Percentiles rank a stretch among this genome's conserved stretches.
Conservation (phyloP, 1,140 invertebrate species). For the Dinoponera quadriceps region DNA sequence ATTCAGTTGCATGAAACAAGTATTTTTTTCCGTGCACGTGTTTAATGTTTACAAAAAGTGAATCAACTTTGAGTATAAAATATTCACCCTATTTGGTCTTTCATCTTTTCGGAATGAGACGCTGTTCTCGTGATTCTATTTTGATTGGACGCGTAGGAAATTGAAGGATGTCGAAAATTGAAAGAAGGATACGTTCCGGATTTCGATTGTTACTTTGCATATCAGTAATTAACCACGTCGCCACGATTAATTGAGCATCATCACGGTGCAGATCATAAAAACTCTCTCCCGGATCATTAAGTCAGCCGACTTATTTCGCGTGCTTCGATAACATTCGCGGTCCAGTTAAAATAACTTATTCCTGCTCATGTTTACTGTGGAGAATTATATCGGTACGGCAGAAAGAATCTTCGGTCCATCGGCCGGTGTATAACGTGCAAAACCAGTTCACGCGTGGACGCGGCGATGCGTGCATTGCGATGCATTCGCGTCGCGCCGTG, state of each 20-base stretch:
- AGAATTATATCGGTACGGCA: not conserved
- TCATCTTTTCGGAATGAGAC: too few relatives aligned
- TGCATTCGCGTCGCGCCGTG: conserved; percentile 22
- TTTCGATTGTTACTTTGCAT: too few relatives aligned
- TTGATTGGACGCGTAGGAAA: too few relatives aligned
- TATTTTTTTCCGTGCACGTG: too few relatives aligned
- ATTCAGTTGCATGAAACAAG: too few relatives aligned
- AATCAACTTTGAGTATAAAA: too few relatives aligned
- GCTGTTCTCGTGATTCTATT: too few relatives aligned
- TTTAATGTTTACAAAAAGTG: too few relatives aligned
- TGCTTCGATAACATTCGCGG: not conserved
- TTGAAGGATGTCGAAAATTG: too few relatives aligned
- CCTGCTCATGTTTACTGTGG: not conserved
- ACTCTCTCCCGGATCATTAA: not conserved
- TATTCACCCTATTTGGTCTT: too few relatives aligned
- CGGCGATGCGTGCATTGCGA: conserved; percentile 39
- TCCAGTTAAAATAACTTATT: not conserved
- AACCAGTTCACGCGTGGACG: conserved; percentile 37
- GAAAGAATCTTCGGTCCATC: conserved; percentile 17
- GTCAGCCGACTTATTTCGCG: not conserved
- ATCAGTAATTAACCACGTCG: too few relatives aligned
- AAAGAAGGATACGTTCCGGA: too few relatives aligned
- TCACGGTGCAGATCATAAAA: not conserved
- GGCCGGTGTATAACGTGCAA: conserved; percentile 28
- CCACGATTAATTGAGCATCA: not conserved